Base-by-base conservation (phyloP, 2,113 vertebrate species). In the Hydropotes inermis region DNA sequence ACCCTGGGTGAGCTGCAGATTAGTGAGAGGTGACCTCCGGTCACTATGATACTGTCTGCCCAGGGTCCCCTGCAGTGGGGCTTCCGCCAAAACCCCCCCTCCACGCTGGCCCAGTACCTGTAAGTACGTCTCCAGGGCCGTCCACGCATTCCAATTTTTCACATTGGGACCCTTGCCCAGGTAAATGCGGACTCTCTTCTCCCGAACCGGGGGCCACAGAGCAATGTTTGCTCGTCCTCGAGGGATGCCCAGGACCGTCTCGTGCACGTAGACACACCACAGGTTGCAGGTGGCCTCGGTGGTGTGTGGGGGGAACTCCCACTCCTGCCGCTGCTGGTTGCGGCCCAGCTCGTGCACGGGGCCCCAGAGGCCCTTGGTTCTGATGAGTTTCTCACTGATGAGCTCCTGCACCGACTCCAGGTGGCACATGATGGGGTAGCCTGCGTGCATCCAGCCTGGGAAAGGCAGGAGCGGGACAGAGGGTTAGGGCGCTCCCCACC, bases 341-440 rank as follows among this genome's bases (percentile, higher is more conserved):
- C 98, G 98, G 30, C 98, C 98, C 19, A 99, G 98, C 97, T 99
- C 99, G 6, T 99, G 99, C 86, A 99, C 76, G 2, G 98, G 98
- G 83, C 99, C 99, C 99, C 99, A 99, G 11, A 99, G 95, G 3
- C 99, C 99, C 86, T 95, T 57, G 78, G 97, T 97, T 87, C 94
- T 84, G 96, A 99, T 99, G 67, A 94, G 91, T 21, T 98, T 60
- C 89, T 98, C 8, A 0, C 97, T 98, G 85, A 98, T 52, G 95
- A 99, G 96, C 52, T 98, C 98, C 89, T 98, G 96, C 67, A 97
- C 98, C 0, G 98, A 98, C 33, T 98, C 98, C n/a, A 98, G 67
- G 70, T 99, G 99, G 54, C 97, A 97, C 99, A 99, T 99, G 94
- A 99, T 98, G 9, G 99, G 99, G 95, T 99, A 99, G 54, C 99